Evolutionary conservation across 2,888 invertebrate species (phyloP).

Genomic region (Apotomis capreana): DNA sequence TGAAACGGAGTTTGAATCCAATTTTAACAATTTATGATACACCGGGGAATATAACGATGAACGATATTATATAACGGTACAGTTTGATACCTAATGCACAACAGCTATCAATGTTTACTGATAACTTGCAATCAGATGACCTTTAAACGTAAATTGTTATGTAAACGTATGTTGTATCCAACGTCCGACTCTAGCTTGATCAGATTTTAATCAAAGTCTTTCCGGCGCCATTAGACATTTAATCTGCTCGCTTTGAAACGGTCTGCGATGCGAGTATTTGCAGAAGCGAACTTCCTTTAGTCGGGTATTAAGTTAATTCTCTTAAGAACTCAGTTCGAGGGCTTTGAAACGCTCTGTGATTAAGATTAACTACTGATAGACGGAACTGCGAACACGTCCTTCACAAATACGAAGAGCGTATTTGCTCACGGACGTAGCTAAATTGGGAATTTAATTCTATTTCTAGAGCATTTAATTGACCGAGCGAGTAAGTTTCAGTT

Average conservation of each 20-base stretch:
- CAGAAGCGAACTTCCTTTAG: slow-evolving; percentile 31
- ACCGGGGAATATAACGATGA: too few relatives aligned
- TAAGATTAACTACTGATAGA: slow-evolving; percentile 5
- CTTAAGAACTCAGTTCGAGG: slow-evolving; percentile 14
- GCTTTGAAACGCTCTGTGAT: slow-evolving; percentile 19
- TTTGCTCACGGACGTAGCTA: neutral
- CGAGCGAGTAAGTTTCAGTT: too few relatives aligned
- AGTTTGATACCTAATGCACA: too few relatives aligned
- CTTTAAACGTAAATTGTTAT: too few relatives aligned
- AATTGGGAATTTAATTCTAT: neutral
- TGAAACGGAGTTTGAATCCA: too few relatives aligned
- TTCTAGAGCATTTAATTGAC: neutral
- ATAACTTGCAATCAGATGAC: too few relatives aligned
- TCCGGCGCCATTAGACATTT: slow-evolving; percentile 27
- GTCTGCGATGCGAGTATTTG: slow-evolving; percentile 31
- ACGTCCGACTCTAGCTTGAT: too few relatives aligned
- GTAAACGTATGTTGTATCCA: too few relatives aligned
- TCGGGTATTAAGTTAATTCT: slow-evolving; percentile 22
- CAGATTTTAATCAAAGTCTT: slow-evolving; percentile 15
- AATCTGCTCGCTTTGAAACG: slow-evolving; percentile 25
- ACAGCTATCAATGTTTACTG: too few relatives aligned
- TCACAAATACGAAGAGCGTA: slow-evolving; percentile 8
- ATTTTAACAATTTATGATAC: too few relatives aligned
- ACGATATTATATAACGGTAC: too few relatives aligned
- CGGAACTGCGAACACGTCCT: neutral